phyloP scores from a whole-genome alignment of 2,113 vertebrate species.

The Mugil cephalus region DNA sequence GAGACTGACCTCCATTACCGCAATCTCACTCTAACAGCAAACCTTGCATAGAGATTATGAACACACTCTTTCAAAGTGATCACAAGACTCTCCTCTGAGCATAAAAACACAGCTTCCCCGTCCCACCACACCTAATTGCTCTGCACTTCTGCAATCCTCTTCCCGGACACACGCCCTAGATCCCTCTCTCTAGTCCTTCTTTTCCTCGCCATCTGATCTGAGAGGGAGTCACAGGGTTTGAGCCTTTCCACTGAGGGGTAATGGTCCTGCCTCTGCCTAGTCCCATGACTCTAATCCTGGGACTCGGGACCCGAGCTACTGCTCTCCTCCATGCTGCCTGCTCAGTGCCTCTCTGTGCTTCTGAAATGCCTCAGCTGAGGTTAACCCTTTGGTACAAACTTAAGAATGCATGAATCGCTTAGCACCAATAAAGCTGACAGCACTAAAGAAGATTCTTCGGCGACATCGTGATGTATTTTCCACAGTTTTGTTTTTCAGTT shows the following conservation, averaged over 20 bases:
- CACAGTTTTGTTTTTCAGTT: neutral
- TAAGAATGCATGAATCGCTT: slow-evolving; percentile 22
- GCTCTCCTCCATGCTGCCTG: slow-evolving; percentile 60
- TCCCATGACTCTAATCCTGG: slow-evolving; percentile 83
- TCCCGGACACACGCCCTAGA: slow-evolving; percentile 27
- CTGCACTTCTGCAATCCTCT: slow-evolving; percentile 54
- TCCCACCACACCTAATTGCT: slow-evolving; percentile 67
- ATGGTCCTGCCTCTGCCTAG: slow-evolving; percentile 78
- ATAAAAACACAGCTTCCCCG: slow-evolving; percentile 61
- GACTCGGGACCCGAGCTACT: slow-evolving; percentile 70
- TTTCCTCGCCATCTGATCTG: slow-evolving; percentile 63
- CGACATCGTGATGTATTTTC: neutral
- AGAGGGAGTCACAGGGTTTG: slow-evolving; percentile 79
- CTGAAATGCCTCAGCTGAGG: slow-evolving; percentile 35
- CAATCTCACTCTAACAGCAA: slow-evolving; percentile 45
- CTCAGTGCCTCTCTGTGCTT: slow-evolving; percentile 66
- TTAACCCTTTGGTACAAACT: slow-evolving; percentile 65
- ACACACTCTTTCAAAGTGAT: slow-evolving; percentile 62
- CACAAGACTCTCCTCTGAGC: slow-evolving; percentile 59
- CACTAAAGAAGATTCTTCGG: neutral
- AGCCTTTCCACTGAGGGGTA: slow-evolving; percentile 73
- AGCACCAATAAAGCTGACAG: neutral
- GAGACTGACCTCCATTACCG: slow-evolving; percentile 62
- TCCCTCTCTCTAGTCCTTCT: slow-evolving; percentile 34
- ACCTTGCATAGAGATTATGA: slow-evolving; percentile 59